Evolutionary conservation across 2,113 vertebrate genomes (phyloP).

Genomic region (Cichladusa arquata): DNA sequence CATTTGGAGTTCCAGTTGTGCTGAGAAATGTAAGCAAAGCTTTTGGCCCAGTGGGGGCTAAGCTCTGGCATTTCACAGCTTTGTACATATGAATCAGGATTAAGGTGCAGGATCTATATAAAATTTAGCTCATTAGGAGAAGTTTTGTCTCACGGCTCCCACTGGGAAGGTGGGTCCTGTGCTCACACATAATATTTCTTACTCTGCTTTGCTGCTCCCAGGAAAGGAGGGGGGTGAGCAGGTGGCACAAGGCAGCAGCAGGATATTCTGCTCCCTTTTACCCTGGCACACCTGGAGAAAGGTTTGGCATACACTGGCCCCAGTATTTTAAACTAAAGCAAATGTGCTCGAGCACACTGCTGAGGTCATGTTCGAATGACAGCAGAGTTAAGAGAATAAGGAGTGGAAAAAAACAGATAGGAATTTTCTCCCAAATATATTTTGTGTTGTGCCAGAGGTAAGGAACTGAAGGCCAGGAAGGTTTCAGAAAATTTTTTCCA

Average conservation of each 20-base stretch:
- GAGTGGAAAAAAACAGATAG: neutral
- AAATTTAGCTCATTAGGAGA: conserved; percentile 27
- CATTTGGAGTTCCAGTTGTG: conserved; percentile 25
- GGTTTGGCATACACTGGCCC: neutral
- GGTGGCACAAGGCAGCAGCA: neutral
- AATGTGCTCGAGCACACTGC: neutral
- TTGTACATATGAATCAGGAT: conserved; percentile 4
- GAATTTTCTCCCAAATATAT: neutral
- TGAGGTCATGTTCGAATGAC: neutral
- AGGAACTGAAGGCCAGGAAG: neutral
- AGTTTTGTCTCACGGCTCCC: fast-evolving
- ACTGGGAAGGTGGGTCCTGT: neutral
- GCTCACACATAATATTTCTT: neutral
- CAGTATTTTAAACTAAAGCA: neutral
- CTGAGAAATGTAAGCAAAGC: conserved; percentile 43
- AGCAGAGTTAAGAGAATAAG: neutral
- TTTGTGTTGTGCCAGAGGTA: neutral
- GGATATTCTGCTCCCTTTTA: neutral
- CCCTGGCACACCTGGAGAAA: neutral
- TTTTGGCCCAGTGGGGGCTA: conserved; percentile 43
- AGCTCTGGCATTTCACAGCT: neutral
- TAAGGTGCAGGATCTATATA: neutral
- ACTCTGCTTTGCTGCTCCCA: neutral
- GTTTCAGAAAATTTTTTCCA: neutral
- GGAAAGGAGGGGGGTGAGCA: neutral